Conservation (phyloP, 2,113 vertebrate genomes). For the Pantherophis guttatus region DNA sequence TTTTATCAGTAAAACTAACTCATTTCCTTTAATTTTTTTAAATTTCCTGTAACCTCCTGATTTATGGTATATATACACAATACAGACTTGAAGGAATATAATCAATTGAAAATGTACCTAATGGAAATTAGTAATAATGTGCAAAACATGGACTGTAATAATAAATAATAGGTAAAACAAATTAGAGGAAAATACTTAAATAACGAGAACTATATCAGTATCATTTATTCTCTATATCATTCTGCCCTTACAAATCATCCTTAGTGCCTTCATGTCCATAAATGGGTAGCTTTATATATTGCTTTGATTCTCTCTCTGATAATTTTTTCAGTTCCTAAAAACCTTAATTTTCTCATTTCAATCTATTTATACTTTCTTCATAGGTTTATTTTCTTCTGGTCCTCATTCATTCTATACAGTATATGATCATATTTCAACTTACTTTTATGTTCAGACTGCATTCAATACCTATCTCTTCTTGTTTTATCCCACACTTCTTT, state of each 20-base stretch:
- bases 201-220: not conserved
- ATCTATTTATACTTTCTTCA: too few relatives aligned
- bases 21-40: not conserved
- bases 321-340: not conserved
- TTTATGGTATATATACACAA: not conserved
- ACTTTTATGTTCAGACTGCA: not conserved
- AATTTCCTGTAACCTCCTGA: not conserved
- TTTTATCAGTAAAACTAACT: constrained; percentile 10
- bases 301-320: not conserved
- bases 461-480: not conserved
- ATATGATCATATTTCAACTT: not conserved
- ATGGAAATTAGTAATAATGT: not conserved
- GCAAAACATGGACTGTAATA: not conserved
- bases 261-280: not conserved
- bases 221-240: not conserved
- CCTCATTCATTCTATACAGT: not conserved
- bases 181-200: not conserved
- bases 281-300: not conserved
- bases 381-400: not conserved
- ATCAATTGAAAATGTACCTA: not conserved
- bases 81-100: not conserved
- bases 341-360: not conserved
- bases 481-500: not conserved
- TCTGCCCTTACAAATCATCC: not conserved
- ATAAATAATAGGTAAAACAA: not conserved